Evolutionary conservation across 2,113 vertebrate genomes (phyloP), one percentile per base, ranked within the genome.

Genomic region (Stegastes partitus): DNA sequence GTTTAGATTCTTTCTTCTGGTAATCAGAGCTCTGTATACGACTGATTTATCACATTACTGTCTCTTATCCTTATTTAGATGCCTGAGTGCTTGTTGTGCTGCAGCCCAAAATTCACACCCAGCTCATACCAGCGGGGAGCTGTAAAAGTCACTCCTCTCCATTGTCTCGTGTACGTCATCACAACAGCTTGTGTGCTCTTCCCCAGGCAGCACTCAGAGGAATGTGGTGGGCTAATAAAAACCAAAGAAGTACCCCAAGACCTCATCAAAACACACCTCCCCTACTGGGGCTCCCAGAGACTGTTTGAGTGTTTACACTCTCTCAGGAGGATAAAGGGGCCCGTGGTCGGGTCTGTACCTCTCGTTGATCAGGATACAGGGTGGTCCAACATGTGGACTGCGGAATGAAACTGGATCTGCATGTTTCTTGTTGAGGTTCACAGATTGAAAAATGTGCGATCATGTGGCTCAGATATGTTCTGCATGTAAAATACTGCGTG

Each of bases 181-280:
- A 2, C 62, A 44, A 1, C 79, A 73, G 83, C 74, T 68, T 45
- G 76, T 53, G 6, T 89, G 74, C 86, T 82, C 75, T 50, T 93
- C 91, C 93, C 92, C 68, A 4, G 91, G 91, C 91, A 86, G 79
- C 74, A 49, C 84, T 87, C 89, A 85, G 45, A 91, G 90, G 93
- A 92, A 93, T 93, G 92, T 89, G 87, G 89, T 92, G 91, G 89
- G 92, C 92, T 92, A 89, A 92, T 94, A 93, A 93, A 93, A 89
- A 53, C 53, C 44, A 37, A 10, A 34, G 50, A 31, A 72, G 5
- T 37, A 26, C 66, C 59, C 12, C 42, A 18, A 81, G 55, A 54
- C 51, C 49, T 34, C 59, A 21, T 45, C 51, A 31, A 56, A 65
- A 76, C 74, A 50, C 18, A 5, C 72, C 58, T 25, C 62, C 62